Percentiles rank a stretch among this genome's conserved stretches.
Conservation (phyloP, 1,140 invertebrate genomes). For the Bombyx mandarina region DNA sequence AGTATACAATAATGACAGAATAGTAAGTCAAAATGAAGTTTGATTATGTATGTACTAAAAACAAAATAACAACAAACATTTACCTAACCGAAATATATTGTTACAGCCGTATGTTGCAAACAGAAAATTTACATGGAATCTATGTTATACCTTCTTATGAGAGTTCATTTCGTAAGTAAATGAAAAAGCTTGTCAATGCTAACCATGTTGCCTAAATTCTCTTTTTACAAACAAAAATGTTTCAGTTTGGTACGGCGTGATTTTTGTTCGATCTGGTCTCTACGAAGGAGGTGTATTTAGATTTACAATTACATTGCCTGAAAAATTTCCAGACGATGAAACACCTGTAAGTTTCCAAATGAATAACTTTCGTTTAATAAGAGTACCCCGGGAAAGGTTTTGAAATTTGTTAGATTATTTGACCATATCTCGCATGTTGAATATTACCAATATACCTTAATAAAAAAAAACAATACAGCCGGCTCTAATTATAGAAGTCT, state of each 20-base stretch:
- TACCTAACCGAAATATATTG: constrained; percentile 21
- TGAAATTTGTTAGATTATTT: too few species aligned
- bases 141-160: constrained; percentile 93
- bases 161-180: constrained; percentile 79
- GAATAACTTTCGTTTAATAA: too few species aligned
- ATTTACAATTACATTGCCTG: constrained; percentile 88
- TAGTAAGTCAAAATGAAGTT: constrained; percentile 36
- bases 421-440: too few species aligned
- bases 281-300: constrained; percentile 92
- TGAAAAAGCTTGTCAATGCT: not conserved
- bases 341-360: constrained; percentile 78
- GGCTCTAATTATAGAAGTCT: too few species aligned
- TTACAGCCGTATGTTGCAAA: constrained; percentile 87
- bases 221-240: not conserved
- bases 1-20: constrained; percentile 62
- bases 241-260: constrained; percentile 93
- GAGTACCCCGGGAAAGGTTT: too few species aligned
- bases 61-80: not conserved
- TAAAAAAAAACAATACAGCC: too few species aligned
- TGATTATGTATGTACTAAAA: too few species aligned
- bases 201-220: not conserved
- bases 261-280: constrained; percentile 89
- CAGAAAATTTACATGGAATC: constrained; percentile 87
- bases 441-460: too few species aligned
- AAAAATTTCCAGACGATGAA: constrained; percentile 89